A percentile compares a stretch with the other conserved stretches of the same genome.
These are phyloP conservation scores for Collichthys lucidus DNA, from an alignment of 2,113 vertebrate species.

Conservation along the genomic window DNA sequence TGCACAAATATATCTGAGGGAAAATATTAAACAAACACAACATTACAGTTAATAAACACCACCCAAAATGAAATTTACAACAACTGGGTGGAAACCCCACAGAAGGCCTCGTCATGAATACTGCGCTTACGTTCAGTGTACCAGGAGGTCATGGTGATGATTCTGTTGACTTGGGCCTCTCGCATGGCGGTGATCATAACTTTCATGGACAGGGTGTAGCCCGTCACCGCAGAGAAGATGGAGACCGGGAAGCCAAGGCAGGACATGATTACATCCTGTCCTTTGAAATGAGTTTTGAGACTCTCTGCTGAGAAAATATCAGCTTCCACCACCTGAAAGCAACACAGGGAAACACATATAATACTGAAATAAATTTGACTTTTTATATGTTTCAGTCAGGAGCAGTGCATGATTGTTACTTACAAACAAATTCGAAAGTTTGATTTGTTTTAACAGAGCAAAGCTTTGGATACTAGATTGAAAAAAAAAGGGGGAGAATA, in stretches of 20 bases:
- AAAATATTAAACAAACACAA: neutral
- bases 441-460: too few relatives aligned
- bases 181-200: slow-evolving; percentile 79
- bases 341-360: neutral
- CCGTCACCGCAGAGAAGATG: slow-evolving; percentile 78
- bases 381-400: too few relatives aligned
- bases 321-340: slow-evolving; percentile 77
- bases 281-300: slow-evolving; percentile 80
- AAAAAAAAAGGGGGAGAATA: too few relatives aligned
- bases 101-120: neutral
- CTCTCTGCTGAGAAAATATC: slow-evolving; percentile 83
- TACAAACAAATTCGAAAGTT: too few relatives aligned
- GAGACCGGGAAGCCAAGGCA: slow-evolving; percentile 85
- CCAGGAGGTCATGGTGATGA: slow-evolving; percentile 88
- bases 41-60: neutral
- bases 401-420: too few relatives aligned
- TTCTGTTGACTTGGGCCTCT: slow-evolving; percentile 76
- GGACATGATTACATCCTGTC: slow-evolving; percentile 84
- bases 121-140: slow-evolving; percentile 85
- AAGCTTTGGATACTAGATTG: too few relatives aligned
- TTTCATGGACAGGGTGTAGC: slow-evolving; percentile 82
- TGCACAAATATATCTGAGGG: too few relatives aligned
- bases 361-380: neutral
- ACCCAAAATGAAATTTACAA: too few relatives aligned
- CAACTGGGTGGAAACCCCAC: neutral